A percentile compares a stretch with the other conserved stretches of the same genome.
phyloP scores from a whole-genome alignment of 2,797 vertebrate species.

The Anguilla pacifica region DNA sequence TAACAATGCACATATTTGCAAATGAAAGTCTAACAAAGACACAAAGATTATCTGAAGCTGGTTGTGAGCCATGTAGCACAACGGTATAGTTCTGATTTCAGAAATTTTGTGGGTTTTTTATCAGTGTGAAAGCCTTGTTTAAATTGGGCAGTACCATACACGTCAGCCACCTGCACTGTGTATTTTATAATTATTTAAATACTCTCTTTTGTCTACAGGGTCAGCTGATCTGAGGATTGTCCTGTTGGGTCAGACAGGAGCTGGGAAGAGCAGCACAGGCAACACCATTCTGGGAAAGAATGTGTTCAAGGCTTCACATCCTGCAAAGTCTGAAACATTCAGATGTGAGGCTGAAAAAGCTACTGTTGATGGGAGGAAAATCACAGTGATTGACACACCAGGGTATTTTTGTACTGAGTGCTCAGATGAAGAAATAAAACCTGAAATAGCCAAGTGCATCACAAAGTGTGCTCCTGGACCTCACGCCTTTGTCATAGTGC shows the following conservation, averaged over 20 bases:
- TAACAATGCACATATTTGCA: too few relatives aligned
- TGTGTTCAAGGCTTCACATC: not conserved
- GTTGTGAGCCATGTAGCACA: too few relatives aligned
- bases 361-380: not conserved
- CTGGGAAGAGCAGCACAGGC: constrained; percentile 20
- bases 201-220: not conserved
- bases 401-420: not conserved
- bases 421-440: not conserved
- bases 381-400: not conserved
- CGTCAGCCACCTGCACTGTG: too few relatives aligned
- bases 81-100: too few relatives aligned
- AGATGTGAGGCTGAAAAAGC: not conserved
- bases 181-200: too few relatives aligned
- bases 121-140: too few relatives aligned
- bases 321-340: not conserved
- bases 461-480: too few relatives aligned
- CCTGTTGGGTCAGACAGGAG: constrained; percentile 19
- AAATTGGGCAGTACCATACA: too few relatives aligned
- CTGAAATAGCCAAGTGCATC: not conserved
- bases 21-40: too few relatives aligned
- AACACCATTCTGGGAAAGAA: not conserved
- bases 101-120: too few relatives aligned
- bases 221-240: not conserved
- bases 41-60: too few relatives aligned
- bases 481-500: too few relatives aligned